These are phyloP conservation scores for Gallinago stenura DNA, from an alignment of 2,797 vertebrate species.

Conservation along the genomic window DNA sequence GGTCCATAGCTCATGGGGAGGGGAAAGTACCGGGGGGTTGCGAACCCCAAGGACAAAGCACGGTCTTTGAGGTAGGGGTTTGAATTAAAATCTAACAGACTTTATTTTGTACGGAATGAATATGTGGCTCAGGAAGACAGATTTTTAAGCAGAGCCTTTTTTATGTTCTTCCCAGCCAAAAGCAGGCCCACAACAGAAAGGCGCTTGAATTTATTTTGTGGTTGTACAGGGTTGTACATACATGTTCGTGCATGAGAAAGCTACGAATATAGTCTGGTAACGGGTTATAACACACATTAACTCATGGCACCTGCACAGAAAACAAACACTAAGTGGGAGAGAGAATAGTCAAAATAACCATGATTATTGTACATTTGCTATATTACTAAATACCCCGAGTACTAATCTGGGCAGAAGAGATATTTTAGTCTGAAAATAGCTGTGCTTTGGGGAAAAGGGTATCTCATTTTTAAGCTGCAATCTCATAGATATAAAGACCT, in stretches of 20 bases:
- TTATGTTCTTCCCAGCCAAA: neutral
- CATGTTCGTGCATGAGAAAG: neutral
- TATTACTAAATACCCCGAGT: neutral
- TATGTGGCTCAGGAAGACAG: neutral
- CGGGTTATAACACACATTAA: neutral
- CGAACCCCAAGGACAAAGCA: neutral
- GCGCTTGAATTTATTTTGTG: neutral
- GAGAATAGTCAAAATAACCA: neutral
- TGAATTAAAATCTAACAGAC: neutral
- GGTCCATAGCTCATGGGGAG: neutral
- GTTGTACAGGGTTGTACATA: neutral
- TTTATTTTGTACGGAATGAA: neutral
- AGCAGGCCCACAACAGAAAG: neutral
- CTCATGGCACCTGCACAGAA: neutral
- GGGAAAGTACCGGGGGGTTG: rapidly evolving
- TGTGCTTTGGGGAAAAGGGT: neutral
- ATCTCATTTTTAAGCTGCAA: neutral
- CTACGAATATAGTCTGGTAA: neutral
- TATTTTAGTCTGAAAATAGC: neutral
- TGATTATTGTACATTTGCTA: neutral
- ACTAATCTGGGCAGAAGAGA: neutral
- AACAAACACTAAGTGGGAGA: neutral
- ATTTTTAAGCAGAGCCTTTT: neutral
- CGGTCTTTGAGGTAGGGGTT: neutral
- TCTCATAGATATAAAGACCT: neutral